Evolutionary conservation across 2,797 vertebrate species (phyloP), one percentile per base, ranked within the genome.

Genomic region (Anguilla obscura): DNA sequence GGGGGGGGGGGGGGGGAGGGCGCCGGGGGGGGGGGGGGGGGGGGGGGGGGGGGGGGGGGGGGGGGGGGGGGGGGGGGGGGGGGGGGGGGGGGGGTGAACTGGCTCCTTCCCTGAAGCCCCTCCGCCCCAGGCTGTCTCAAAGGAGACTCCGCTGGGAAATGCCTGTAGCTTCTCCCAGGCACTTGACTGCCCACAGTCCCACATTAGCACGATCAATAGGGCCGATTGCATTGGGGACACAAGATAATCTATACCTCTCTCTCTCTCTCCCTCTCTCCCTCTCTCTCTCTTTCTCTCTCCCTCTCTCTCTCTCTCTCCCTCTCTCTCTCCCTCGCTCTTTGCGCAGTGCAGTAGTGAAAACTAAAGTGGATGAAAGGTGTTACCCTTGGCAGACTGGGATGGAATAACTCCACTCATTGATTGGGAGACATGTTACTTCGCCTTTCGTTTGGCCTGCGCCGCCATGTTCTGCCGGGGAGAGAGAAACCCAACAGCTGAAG

Each of bases 351-450:
- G 96, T 95, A 95, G 95, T 96, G 94, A 94, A 93, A 92, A 94
- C 95, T 96, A 96, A 96, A 96, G 95, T 96, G 95, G 95, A 96
- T 89, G 94, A 95, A 95, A 96, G 95, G 96, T 96, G 96, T 96
- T 96, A 96, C 95, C 95, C 96, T 94, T 92, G 92, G 92, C 93
- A 95, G 95, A 95, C 91, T 85, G 86, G 91, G 90, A 91, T 24
- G 87, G 91, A 95, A 96, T 94, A 94, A 95, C 94, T 94, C 94
- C 94, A 86, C 89, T 93, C 95, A 96, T 96, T 96, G 95, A 96
- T 96, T 91, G 94, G 71, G 87, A 69, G 74, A 82, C 79, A 48
- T 82, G 79, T 50, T 82, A 48, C 84, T 85, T 56, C 52, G 56
- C 84, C 54, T 50, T 36, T 84, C 30, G 27, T 58, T 85, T 18